A percentile compares a stretch with the other conserved stretches of the same genome.
Conservation (phyloP, 2,888 invertebrate genomes). For the Dryomyza anilis region DNA sequence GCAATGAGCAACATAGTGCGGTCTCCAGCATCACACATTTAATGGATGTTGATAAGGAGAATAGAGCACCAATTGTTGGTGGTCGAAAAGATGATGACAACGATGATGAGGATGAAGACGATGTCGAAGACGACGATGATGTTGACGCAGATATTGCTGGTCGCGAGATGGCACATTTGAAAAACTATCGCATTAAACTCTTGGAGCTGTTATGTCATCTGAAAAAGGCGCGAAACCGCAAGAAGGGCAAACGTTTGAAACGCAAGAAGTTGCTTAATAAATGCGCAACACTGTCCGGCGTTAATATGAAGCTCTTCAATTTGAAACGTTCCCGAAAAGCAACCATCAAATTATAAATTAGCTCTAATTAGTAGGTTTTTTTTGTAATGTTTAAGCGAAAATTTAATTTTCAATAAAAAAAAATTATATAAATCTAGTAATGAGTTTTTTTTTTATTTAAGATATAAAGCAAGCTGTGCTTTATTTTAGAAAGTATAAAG, state of each 20-base stretch:
- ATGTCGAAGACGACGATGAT: slow-evolving; percentile 32
- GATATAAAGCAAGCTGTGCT: too few relatives aligned
- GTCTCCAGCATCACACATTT: neutral
- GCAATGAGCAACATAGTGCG: slow-evolving; percentile 12
- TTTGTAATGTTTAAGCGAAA: neutral
- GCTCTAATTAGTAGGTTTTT: neutral
- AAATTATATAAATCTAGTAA: neutral
- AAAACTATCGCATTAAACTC: slow-evolving; percentile 41
- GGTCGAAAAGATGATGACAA: too few relatives aligned
- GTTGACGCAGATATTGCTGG: slow-evolving; percentile 30
- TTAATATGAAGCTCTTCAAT: slow-evolving; percentile 3
- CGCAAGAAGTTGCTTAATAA: slow-evolving; percentile 26
- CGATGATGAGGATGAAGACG: too few relatives aligned
- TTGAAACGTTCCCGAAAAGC: neutral
- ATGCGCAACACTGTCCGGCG: neutral
- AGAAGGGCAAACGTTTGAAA: slow-evolving; percentile 41
- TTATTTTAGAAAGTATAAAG: too few relatives aligned
- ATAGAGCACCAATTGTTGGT: too few relatives aligned
- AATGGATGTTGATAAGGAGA: slow-evolving; percentile 27
- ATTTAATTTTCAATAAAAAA: neutral
- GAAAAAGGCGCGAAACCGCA: slow-evolving; percentile 38
- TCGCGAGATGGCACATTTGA: slow-evolving; percentile 38
- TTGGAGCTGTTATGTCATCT: slow-evolving; percentile 38
- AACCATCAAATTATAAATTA: neutral
- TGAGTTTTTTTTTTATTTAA: neutral